Conservation (phyloP, 2,113 vertebrate genomes). For the Atrichornis clamosus region DNA sequence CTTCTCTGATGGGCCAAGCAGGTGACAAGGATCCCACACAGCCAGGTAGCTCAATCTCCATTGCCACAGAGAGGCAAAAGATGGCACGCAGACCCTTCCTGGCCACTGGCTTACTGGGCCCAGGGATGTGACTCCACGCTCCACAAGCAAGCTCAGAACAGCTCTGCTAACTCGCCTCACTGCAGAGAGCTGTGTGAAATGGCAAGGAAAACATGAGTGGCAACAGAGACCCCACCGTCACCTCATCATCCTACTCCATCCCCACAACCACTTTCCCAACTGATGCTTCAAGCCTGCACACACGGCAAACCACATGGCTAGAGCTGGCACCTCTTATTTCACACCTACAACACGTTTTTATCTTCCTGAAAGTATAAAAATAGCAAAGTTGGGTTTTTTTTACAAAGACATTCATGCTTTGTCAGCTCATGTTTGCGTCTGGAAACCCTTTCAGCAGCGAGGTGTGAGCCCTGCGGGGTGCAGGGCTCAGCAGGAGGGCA, state of each 20-base stretch:
- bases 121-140: neutral
- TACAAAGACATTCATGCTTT: neutral
- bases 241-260: neutral
- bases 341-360: neutral
- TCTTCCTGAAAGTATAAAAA: slow-evolving; percentile 16
- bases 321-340: neutral
- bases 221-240: accelerated
- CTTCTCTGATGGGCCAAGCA: neutral
- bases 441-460: neutral
- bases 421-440: neutral
- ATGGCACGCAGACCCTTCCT: neutral
- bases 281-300: neutral
- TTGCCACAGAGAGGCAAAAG: neutral
- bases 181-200: neutral
- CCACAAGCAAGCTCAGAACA: neutral
- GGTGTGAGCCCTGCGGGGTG: accelerated
- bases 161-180: neutral
- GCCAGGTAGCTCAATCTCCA: neutral
- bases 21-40: neutral
- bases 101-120: neutral
- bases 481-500: neutral
- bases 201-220: neutral
- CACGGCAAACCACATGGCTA: accelerated
- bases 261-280: neutral
- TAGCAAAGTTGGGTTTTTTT: neutral